phyloP scores from a whole-genome alignment of 1,140 invertebrate genomes.

The Ylistrum balloti region DNA sequence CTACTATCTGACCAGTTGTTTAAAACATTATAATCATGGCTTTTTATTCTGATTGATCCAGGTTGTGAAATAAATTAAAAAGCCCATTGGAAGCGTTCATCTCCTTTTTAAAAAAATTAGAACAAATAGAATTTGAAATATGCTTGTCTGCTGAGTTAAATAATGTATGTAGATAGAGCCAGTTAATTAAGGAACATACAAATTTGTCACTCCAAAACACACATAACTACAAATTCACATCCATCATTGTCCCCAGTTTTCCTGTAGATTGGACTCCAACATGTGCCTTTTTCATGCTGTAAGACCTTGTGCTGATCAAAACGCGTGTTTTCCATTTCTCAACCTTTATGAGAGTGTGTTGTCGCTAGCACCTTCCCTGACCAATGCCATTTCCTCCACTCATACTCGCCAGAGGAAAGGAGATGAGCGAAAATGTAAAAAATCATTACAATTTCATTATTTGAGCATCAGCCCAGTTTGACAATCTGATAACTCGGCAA shows the following conservation, averaged over 20 bases:
- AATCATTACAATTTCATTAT: conserved; percentile 40
- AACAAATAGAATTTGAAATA: conserved; percentile 11
- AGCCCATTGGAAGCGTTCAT: background rate
- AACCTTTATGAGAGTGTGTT: conserved; percentile 18
- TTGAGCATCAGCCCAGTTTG: conserved; percentile 37
- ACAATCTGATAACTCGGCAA: conserved; percentile 33
- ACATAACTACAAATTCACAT: conserved; percentile 3
- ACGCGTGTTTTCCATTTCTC: background rate
- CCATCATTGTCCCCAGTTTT: background rate
- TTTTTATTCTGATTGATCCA: background rate
- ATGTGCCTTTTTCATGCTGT: conserved; percentile 19
- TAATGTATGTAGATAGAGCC: background rate
- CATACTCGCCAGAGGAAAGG: conserved; percentile 30
- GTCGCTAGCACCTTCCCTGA: conserved; percentile 4
- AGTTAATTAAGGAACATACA: background rate
- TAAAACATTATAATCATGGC: background rate
- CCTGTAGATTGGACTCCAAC: background rate
- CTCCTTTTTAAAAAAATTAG: background rate
- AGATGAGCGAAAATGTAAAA: conserved; percentile 39
- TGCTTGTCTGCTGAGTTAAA: background rate
- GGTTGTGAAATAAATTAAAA: background rate
- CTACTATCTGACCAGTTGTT: background rate
- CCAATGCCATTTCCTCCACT: background rate
- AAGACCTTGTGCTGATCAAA: background rate
- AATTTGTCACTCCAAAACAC: background rate